Evolutionary conservation across 2,797 vertebrate genomes (phyloP), one percentile per base, ranked within the genome.

Genomic region (Microchirus variegatus): DNA sequence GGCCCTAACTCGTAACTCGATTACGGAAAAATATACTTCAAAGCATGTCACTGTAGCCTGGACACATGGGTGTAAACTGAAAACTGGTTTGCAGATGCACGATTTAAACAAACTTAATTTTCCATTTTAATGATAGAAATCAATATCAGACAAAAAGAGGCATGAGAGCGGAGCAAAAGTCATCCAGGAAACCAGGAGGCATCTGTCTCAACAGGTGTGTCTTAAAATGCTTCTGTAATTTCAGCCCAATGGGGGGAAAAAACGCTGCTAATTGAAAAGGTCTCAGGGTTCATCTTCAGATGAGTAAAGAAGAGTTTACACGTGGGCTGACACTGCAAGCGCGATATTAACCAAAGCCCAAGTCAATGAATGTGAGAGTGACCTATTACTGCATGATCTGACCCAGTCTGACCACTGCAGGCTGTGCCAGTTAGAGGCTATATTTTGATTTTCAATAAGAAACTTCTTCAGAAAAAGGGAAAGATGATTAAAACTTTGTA

Each of bases 141-240:
- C 26, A 26, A n/a, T n/a, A n/a, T n/a, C n/a, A n/a, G n/a, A n/a
- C n/a, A n/a, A n/a, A n/a, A n/a, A n/a, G n/a, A n/a, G n/a, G n/a
- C n/a, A n/a, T n/a, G n/a, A n/a, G n/a, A 81, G 75, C 73, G 53
- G 35, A 59, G 70, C 31, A 42, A 74, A 71, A 66, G 64, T 18
- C 65, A 36, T 65, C 55, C 51, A 62, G 62, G 48, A 53, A 53
- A 58, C 43, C 14, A 36, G 46, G 71, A 36, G 46, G 71, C 78
- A 77, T 84, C 77, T 78, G 81, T 70, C 57, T 77, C 19, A 16
- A 67, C 75, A 80, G 71, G 63, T 84, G 75, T 67, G 44, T 49
- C 54, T 63, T 52, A 47, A 64, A 62, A 68, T 67, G 51, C 45
- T 43, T 66, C 59, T 73, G 73, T 60, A 75, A 68, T 55, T 57